phyloP scores from a whole-genome alignment of 2,888 invertebrate genomes.

The Drosophila lutescens region DNA sequence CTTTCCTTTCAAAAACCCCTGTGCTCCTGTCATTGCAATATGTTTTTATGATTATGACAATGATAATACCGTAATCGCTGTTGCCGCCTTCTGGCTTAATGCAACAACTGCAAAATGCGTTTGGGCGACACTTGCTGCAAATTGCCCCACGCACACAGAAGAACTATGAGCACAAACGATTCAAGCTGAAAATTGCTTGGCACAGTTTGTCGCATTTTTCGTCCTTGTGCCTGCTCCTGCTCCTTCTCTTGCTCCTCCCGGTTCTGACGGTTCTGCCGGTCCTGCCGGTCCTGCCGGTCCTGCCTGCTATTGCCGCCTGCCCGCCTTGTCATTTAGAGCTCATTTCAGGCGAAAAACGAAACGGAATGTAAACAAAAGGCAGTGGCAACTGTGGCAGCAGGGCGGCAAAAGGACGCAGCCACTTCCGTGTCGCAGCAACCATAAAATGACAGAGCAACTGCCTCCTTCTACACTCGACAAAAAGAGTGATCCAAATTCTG shows the following conservation, averaged over 20 bases:
- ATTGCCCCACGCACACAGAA: conserved; percentile 42
- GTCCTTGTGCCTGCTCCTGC: conserved; percentile 21
- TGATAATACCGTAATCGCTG: conserved; percentile 68
- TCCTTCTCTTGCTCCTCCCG: conserved; percentile 7
- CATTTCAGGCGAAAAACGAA: conserved; percentile 64
- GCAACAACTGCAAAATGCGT: conserved; percentile 77
- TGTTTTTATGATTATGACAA: conserved; percentile 74
- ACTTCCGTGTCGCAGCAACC: conserved; percentile 57
- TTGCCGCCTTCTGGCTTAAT: conserved; percentile 52
- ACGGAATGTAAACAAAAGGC: conserved; percentile 72
- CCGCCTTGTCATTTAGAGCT: conserved; percentile 61
- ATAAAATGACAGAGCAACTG: conserved; percentile 75
- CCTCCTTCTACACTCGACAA: conserved; percentile 24
- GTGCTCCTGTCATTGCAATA: conserved; percentile 24
- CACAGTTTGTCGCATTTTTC: conserved; percentile 69
- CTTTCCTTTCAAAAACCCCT: conserved; percentile 13
- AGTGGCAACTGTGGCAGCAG: conserved; percentile 44
- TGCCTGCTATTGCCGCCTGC: conserved; percentile 17
- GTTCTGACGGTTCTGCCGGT: too few relatives aligned
- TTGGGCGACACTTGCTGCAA: conserved; percentile 74
- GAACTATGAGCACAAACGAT: conserved; percentile 57
- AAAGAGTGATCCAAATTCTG: not conserved
- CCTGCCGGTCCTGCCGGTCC: conserved; percentile 4
- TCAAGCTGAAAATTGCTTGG: conserved; percentile 76
- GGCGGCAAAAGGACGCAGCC: conserved; percentile 43